Conservation (phyloP, 2,888 invertebrate species). For the Allophyes oxyacanthae region DNA sequence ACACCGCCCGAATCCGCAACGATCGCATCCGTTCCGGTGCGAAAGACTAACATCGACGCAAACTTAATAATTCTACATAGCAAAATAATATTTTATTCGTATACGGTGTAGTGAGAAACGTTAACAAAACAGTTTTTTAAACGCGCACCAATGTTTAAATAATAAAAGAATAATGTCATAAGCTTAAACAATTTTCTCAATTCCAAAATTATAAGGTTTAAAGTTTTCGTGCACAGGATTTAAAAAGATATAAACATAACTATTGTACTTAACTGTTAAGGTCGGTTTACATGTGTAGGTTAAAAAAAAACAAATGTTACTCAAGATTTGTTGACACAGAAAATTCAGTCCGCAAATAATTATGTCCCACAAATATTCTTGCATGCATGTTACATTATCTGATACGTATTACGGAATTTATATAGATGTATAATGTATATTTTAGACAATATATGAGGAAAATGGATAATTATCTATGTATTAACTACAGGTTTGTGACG, state of each 20-base stretch:
- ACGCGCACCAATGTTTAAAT: constrained; percentile 21
- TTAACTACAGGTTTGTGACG: constrained; percentile 41
- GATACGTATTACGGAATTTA: constrained; percentile 21
- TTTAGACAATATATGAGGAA: constrained; percentile 32
- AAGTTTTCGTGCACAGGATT: constrained; percentile 44
- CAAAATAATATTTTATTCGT: constrained; percentile 29
- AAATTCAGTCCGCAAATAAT: constrained; percentile 41
- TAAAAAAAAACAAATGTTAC: constrained; percentile 12
- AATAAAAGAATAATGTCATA: constrained; percentile 46
- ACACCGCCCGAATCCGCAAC: constrained; percentile 41
- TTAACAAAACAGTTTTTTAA: constrained; percentile 20
- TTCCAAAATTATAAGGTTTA: constrained; percentile 40
- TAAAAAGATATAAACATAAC: constrained; percentile 44
- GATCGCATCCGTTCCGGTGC: constrained; percentile 14
- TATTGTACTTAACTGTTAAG: constrained; percentile 57
- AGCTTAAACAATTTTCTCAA: constrained; percentile 40
- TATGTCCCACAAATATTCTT: constrained; percentile 8
- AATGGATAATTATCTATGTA: constrained; percentile 36
- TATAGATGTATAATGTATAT: not conserved
- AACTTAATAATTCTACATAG: constrained; percentile 35
- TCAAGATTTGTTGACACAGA: constrained; percentile 18
- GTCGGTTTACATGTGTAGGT: constrained; percentile 25
- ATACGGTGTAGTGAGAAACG: constrained; percentile 47
- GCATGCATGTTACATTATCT: not conserved
- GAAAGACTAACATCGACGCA: constrained; percentile 27